Conservation (phyloP, 2,797 vertebrate genomes). For the Aulostomus chinensis region DNA sequence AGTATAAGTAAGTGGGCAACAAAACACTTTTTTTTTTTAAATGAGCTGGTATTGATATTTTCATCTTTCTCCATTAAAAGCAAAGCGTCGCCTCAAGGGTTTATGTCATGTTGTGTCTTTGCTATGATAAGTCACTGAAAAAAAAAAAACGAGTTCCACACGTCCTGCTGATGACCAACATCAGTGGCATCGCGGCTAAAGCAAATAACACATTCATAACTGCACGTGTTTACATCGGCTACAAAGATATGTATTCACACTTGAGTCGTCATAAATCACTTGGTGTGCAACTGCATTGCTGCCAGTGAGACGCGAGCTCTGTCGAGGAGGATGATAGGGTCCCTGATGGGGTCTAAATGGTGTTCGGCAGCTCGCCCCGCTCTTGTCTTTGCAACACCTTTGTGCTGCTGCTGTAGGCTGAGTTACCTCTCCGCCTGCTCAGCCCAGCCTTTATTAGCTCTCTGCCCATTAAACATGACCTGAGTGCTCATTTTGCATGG, state of each 20-base stretch:
- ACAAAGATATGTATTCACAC: too few relatives aligned
- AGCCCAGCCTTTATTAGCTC: constrained; percentile 62
- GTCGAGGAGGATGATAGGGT: constrained; percentile 40
- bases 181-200: constrained; percentile 11
- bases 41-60: constrained; percentile 75
- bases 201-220: constrained; percentile 51
- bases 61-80: constrained; percentile 75
- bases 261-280: too few relatives aligned
- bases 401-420: constrained; percentile 42
- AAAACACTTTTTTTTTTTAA: constrained; percentile 69
- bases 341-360: constrained; percentile 37
- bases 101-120: constrained; percentile 64
- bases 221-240: too few relatives aligned
- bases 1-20: constrained; percentile 70
- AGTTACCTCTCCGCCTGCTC: constrained; percentile 64
- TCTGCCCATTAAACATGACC: constrained; percentile 78
- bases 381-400: constrained; percentile 44
- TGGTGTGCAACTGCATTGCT: constrained; percentile 18
- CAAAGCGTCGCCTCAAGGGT: constrained; percentile 57
- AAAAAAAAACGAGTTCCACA: constrained; percentile 16
- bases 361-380: constrained; percentile 35
- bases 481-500: constrained; percentile 74
- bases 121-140: constrained; percentile 38
- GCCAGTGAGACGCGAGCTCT: constrained; percentile 10
- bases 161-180: constrained; percentile 13